phyloP scores from a whole-genome alignment of 2,797 vertebrate species.

The Myotis myotis region DNA sequence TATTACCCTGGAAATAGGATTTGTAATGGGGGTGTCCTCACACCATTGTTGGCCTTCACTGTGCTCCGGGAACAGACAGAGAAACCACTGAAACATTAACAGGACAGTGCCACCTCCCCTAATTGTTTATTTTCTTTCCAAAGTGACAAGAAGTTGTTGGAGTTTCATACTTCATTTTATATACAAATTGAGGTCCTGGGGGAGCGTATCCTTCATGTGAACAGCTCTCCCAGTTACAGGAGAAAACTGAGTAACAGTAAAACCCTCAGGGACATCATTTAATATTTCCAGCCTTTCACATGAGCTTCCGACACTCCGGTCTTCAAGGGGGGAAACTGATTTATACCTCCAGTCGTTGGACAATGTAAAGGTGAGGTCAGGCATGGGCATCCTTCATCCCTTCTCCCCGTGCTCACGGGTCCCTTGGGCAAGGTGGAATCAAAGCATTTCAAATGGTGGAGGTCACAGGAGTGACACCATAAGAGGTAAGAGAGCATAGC shows the following conservation, averaged over 20 bases:
- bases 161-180: constrained; percentile 53
- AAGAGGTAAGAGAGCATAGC: constrained; percentile 76
- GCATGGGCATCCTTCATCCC: constrained; percentile 81
- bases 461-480: constrained; percentile 78
- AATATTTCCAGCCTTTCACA: constrained; percentile 79
- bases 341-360: constrained; percentile 78
- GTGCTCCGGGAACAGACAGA: background rate
- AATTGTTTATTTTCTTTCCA: constrained; percentile 65
- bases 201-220: constrained; percentile 71
- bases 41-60: background rate
- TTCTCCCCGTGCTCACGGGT: constrained; percentile 65
- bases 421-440: constrained; percentile 83
- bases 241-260: constrained; percentile 75
- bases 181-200: constrained; percentile 63
- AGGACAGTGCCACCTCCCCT: background rate
- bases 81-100: background rate
- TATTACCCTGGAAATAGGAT: background rate
- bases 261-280: constrained; percentile 80
- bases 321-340: constrained; percentile 78
- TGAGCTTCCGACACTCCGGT: constrained; percentile 69
- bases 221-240: constrained; percentile 67
- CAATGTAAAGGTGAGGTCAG: constrained; percentile 83
- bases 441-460: constrained; percentile 82
- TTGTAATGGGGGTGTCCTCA: background rate
- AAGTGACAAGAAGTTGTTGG: constrained; percentile 46